phyloP scores from a whole-genome alignment of 2,113 vertebrate species.

The Odocoileus virginianus region DNA sequence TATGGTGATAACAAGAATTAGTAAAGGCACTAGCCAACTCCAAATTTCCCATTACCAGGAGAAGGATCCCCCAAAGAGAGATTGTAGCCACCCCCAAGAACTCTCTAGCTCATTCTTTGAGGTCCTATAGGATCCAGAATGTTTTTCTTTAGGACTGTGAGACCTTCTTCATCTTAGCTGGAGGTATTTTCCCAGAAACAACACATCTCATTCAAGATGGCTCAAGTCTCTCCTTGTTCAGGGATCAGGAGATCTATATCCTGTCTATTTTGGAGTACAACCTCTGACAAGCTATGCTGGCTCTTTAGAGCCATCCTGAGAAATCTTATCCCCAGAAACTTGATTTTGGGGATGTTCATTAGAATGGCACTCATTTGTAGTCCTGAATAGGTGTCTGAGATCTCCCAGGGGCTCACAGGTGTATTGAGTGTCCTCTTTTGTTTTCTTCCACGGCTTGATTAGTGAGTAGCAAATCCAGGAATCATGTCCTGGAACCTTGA shows the following conservation, averaged over 20 bases:
- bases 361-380: not conserved
- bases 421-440: not conserved
- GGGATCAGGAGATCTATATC: not conserved
- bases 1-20: not conserved
- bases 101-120: not conserved
- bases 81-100: not conserved
- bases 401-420: not conserved
- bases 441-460: not conserved
- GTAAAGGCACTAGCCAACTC: not conserved
- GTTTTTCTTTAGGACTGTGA: not conserved
- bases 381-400: not conserved
- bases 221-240: not conserved
- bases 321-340: not conserved
- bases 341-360: not conserved
- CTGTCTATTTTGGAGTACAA: not conserved
- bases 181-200: not conserved
- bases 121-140: not conserved
- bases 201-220: not conserved
- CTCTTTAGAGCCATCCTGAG: not conserved
- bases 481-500: not conserved
- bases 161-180: not conserved
- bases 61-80: not conserved
- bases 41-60: not conserved
- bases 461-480: not conserved
- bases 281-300: not conserved